Base-by-base conservation (phyloP, 2,888 invertebrate genomes). In the Brenthis ino region DNA sequence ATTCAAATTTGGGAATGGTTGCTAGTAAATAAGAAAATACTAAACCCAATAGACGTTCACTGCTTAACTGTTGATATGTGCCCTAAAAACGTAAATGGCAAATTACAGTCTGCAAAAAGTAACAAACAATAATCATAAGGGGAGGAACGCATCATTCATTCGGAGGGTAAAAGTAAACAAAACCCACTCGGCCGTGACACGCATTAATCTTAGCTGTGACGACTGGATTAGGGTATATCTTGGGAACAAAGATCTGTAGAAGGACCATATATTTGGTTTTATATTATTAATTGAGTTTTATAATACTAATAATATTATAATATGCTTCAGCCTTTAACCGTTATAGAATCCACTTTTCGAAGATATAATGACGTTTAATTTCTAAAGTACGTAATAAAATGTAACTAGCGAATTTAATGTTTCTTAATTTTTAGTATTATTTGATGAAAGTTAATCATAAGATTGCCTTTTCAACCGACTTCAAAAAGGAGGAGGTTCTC, bases 171-270 rank as follows among this genome's bases (percentile, higher is more conserved):
- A 74, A 69, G 71, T 69, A 74, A 75, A 72, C 74, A 72, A 73
- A 72, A 73, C 74, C 69, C 72, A 67, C 57, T 70, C 65, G 64
- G 64, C 54, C 72, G 69, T 67, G 70, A 69, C 72, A 68, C 61
- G 71, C 76, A 76, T 75, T 74, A 74, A 74, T 75, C 75, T 75
- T 74, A 65, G 48, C 65, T 54, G 70, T 72, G 70, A 72, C 68
- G 69, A 71, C 74, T 64, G 74, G 75, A 75, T 75, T 74, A 74
- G 65, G 70, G 74, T 58, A 28, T 13, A 20, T 48, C 50, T 48
- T 48, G 53, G 37, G 63, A 63, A 43, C 33, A 63, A 54, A 37
- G 50, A 60, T n/a, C 33, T 53, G 33, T 63, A 51, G 53, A 63
- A 54, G 43, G 6, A 53, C 14, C 63, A 8, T 3, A 51, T 20